These are phyloP conservation scores for Hirtodrosophila trivittata DNA, from an alignment of 2,888 invertebrate genomes.

Conservation along the genomic window DNA sequence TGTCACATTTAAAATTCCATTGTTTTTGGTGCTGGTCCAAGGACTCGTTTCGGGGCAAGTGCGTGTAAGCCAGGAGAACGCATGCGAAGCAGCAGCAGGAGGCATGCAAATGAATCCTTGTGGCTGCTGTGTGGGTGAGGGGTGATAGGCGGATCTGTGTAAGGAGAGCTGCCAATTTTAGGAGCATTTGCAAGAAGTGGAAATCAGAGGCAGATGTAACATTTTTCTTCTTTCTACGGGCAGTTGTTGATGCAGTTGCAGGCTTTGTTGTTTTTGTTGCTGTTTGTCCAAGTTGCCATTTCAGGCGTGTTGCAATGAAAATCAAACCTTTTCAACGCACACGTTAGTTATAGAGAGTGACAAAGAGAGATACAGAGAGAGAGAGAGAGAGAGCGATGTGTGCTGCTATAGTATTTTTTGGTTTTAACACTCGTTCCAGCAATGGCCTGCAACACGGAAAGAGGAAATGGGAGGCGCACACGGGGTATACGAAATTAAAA, in stretches of 20 bases:
- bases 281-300: constrained; percentile 80
- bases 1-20: constrained; percentile 73
- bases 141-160: not conserved
- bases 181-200: constrained; percentile 34
- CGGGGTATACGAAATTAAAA: constrained; percentile 82
- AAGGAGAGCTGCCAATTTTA: constrained; percentile 49
- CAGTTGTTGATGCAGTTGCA: constrained; percentile 1
- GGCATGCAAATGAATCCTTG: constrained; percentile 1
- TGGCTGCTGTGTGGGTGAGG: not conserved
- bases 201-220: constrained; percentile 23
- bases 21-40: constrained; percentile 46
- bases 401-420: constrained; percentile 14
- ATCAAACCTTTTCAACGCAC: constrained; percentile 68
- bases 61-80: constrained; percentile 37
- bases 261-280: constrained; percentile 41
- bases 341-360: not conserved
- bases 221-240: constrained; percentile 39
- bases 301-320: constrained; percentile 77
- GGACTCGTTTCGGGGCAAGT: constrained; percentile 36
- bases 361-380: constrained; percentile 7
- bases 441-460: constrained; percentile 35
- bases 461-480: constrained; percentile 54
- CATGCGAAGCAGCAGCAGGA: constrained; percentile 1
- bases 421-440: constrained; percentile 29
- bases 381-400: not conserved